Evolutionary conservation across 2,113 vertebrate genomes (phyloP).

Genomic region (Peromyscus leucopus): DNA sequence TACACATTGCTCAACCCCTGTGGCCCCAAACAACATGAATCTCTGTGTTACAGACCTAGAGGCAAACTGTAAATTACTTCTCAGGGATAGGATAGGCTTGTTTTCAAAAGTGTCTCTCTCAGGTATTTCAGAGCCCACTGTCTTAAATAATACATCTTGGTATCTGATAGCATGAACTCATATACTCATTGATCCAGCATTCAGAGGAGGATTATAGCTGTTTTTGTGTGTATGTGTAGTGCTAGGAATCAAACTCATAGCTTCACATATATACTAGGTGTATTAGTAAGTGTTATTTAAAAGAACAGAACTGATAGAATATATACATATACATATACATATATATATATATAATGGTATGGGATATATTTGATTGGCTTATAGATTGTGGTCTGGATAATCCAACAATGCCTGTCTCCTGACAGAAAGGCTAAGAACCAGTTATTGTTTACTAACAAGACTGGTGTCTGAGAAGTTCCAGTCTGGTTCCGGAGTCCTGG

Average conservation of each 20-base stretch:
- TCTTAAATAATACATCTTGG: background rate
- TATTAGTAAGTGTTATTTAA: background rate
- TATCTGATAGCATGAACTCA: background rate
- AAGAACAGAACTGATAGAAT: background rate
- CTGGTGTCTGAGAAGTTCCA: background rate
- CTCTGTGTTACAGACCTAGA: background rate
- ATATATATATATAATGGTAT: background rate
- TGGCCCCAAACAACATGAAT: background rate
- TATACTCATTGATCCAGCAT: background rate
- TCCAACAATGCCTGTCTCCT: background rate
- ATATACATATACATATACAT: no score
- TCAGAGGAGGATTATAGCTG: background rate
- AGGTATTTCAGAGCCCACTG: background rate
- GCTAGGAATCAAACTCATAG: background rate
- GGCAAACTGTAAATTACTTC: background rate
- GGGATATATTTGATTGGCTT: background rate
- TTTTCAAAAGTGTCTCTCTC: background rate
- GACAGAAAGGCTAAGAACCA: background rate
- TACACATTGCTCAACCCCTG: background rate
- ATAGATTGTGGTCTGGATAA: background rate
- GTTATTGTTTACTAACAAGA: background rate
- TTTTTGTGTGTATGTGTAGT: background rate
- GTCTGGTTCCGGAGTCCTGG: background rate
- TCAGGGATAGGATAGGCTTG: background rate
- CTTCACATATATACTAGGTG: background rate